Evolutionary conservation across 2,888 invertebrate species (phyloP), one percentile per base, ranked within the genome.

Genomic region (Habroteleia sp.): DNA sequence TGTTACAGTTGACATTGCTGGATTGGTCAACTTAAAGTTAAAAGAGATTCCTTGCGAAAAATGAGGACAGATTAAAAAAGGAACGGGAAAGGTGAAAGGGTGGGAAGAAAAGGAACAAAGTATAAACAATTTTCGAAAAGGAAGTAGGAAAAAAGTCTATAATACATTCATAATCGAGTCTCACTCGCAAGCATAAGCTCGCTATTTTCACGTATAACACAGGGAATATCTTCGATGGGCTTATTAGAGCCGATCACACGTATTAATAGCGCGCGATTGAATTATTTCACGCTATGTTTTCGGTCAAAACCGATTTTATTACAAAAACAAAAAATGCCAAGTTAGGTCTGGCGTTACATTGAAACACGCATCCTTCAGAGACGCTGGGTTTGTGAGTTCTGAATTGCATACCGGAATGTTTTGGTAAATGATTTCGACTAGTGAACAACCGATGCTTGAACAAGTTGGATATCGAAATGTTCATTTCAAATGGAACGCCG

Each of bases 111-210:
- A 63, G 31, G 48, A 74, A 62, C 52, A 50, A 17, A 29, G 25
- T 46, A 62, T 44, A 58, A 65, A 75, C 50, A 69, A 62, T 72
- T 76, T 75, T 63, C 13, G 50, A 58, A 74, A 76, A 69, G n/a
- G n/a, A n/a, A n/a, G n/a, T 73, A 65, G 65, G 74, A 56, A 69
- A 76, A 78, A 80, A 79, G 77, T 82, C 79, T 82, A 83, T 84
- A 84, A 82, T 84, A 84, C 83, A 83, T 80, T 79, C 81, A 83
- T 84, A 80, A 80, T 82, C 79, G 82, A 81, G 81, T 83, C 82
- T 82, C 81, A 81, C 82, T 81, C 71, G 74, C 80, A 79, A 76
- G 80, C 76, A 42, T 25, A 58, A 56, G 52, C 68, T 76, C 76
- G 69, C 41, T 31, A 44, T 73, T 52, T 65, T 76, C 71, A 73